phyloP scores from a whole-genome alignment of 2,797 vertebrate genomes.

The Urosaurus nigricauda region DNA sequence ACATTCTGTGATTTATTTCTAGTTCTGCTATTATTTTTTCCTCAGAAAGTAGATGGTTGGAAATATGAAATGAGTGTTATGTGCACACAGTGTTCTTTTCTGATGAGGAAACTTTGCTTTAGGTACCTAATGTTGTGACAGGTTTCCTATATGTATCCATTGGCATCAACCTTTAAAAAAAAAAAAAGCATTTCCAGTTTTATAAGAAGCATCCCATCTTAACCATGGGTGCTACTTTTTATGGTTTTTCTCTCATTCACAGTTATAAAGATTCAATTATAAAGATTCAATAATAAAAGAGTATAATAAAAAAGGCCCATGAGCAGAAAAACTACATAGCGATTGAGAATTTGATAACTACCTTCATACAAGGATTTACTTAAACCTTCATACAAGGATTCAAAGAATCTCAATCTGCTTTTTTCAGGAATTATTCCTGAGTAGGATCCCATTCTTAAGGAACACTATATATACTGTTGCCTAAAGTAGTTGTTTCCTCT shows the following conservation, averaged over 20 bases:
- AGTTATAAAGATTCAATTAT: too few relatives aligned
- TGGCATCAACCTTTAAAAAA: slow-evolving; percentile 24
- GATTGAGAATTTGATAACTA: too few relatives aligned
- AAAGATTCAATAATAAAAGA: neutral
- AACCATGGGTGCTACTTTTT: neutral
- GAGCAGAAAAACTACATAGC: neutral
- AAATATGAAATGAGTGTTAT: slow-evolving; percentile 54
- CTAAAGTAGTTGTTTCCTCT: too few relatives aligned
- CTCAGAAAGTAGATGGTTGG: slow-evolving; percentile 45
- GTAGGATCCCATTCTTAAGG: too few relatives aligned
- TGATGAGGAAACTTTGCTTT: slow-evolving; percentile 59
- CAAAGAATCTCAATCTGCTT: neutral
- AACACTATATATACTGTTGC: too few relatives aligned
- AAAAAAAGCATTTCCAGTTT: neutral
- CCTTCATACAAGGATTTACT: too few relatives aligned
- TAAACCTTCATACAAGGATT: neutral
- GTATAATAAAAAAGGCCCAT: neutral
- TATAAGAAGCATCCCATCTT: neutral
- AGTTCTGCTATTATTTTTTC: slow-evolving; percentile 42
- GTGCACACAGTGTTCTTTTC: slow-evolving; percentile 30
- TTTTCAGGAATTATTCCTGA: neutral
- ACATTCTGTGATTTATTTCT: slow-evolving; percentile 59
- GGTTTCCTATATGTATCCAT: slow-evolving; percentile 21
- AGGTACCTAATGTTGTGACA: slow-evolving; percentile 7
- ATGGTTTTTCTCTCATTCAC: neutral